These are phyloP conservation scores for Pemphredon lugubris DNA, from an alignment of 2,888 invertebrate species.

Conservation along the genomic window DNA sequence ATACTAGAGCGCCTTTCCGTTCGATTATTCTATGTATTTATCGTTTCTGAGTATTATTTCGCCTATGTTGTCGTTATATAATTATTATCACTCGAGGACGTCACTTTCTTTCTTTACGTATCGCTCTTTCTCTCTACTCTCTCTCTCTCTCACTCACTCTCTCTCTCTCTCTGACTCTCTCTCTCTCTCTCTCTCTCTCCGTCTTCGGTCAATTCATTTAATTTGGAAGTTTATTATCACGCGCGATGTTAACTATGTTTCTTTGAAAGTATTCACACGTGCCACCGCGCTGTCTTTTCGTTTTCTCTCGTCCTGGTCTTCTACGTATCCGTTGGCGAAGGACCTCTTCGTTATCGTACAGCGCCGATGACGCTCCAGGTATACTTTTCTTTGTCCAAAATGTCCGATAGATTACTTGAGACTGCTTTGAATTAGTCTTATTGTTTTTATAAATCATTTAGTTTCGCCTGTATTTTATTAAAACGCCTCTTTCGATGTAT, in stretches of 20 bases:
- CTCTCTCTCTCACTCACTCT: constrained; percentile 36
- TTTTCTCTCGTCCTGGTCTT: constrained; percentile 58
- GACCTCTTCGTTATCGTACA: constrained; percentile 31
- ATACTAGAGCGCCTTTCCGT: constrained; percentile 57
- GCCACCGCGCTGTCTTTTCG: constrained; percentile 42
- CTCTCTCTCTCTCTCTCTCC: constrained; percentile 37
- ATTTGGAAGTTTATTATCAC: constrained; percentile 44
- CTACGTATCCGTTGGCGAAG: constrained; percentile 55
- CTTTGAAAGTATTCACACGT: constrained; percentile 48
- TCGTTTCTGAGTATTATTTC: constrained; percentile 52
- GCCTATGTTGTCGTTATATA: constrained; percentile 46
- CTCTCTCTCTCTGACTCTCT: constrained; percentile 40
- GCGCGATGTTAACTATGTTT: constrained; percentile 50
- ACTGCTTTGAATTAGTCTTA: too few species aligned
- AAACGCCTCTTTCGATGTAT: too few species aligned
- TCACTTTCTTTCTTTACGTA: constrained; percentile 47
- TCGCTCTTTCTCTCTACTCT: constrained; percentile 48
- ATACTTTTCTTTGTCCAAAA: neutral
- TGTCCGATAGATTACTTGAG: neutral
- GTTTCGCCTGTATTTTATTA: too few species aligned
- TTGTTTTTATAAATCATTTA: too few species aligned
- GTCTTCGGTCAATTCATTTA: constrained; percentile 68
- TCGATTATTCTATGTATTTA: constrained; percentile 43
- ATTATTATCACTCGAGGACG: constrained; percentile 65
- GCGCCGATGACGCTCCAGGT: constrained; percentile 33